Evolutionary conservation across 1,140 invertebrate genomes (phyloP).

Genomic region (Laupala kohalensis): DNA sequence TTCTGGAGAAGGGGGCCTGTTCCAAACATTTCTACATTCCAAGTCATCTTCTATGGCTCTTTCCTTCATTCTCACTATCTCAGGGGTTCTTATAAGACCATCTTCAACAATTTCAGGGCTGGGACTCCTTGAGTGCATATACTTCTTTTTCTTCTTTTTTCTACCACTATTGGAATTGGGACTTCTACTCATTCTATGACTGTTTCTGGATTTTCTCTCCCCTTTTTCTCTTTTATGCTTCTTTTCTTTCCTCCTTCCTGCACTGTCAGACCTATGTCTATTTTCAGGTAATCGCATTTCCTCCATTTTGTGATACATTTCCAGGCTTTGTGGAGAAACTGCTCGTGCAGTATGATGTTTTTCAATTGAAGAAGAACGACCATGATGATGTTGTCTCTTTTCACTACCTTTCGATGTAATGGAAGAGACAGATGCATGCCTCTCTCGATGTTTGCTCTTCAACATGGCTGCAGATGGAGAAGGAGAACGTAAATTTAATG

Average conservation of each 20-base stretch:
- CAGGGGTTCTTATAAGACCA: constrained; percentile 22
- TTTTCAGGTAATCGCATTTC: constrained; percentile 4
- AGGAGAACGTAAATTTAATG: constrained; percentile 1
- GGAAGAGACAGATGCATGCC: constrained; percentile 1
- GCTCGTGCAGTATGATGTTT: constrained; percentile 1
- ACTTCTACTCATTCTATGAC: constrained; percentile 26
- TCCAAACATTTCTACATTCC: neutral
- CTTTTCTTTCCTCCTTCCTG: constrained; percentile 34
- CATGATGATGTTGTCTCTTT: constrained; percentile 5
- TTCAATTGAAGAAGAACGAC: neutral
- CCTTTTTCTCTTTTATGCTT: constrained; percentile 36
- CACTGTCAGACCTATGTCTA: neutral
- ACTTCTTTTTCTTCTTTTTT: constrained; percentile 53
- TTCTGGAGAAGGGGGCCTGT: constrained; percentile 4
- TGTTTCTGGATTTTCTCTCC: constrained; percentile 49
- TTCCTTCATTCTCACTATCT: neutral
- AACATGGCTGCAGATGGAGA: neutral
- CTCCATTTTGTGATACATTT: constrained; percentile 11
- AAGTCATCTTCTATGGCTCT: neutral
- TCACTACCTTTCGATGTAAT: constrained; percentile 4
- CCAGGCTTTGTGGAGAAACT: constrained; percentile 8
- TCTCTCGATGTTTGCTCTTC: constrained; percentile 4
- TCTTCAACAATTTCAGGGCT: constrained; percentile 33
- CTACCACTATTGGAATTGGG: constrained; percentile 30
- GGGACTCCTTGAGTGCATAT: constrained; percentile 46